phyloP scores from a whole-genome alignment of 23 tunicate genomes.

The Styela clava region DNA sequence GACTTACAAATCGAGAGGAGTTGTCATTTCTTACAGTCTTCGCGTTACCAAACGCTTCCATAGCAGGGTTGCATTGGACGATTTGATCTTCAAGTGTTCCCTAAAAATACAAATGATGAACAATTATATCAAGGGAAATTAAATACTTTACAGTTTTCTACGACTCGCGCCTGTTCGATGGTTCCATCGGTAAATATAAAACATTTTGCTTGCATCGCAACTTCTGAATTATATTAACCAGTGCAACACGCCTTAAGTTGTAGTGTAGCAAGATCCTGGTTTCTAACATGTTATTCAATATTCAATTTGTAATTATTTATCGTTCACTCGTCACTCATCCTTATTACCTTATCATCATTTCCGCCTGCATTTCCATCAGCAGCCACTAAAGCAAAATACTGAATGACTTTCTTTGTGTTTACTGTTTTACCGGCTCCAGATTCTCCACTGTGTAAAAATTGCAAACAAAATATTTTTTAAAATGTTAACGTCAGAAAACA shows the following conservation, averaged over 20 bases:
- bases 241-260: too few species aligned
- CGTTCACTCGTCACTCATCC: too few species aligned
- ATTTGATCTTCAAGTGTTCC: constrained; percentile 97
- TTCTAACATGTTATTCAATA: too few species aligned
- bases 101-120: constrained; percentile 1
- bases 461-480: too few species aligned
- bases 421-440: constrained; percentile 99
- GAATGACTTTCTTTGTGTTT: constrained; percentile 97
- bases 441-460: constrained; percentile 73
- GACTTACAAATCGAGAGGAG: constrained; percentile 92
- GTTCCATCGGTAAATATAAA: too few species aligned
- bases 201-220: too few species aligned
- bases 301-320: too few species aligned
- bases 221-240: too few species aligned
- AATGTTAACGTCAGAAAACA: not conserved
- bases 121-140: too few species aligned
- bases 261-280: too few species aligned
- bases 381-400: constrained; percentile 96
- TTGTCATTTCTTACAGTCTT: constrained; percentile 93
- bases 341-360: constrained; percentile 24
- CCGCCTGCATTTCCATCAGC: constrained; percentile 63
- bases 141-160: too few species aligned
- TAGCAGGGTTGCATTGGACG: constrained; percentile 92
- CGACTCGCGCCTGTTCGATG: too few species aligned
- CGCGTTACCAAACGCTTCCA: constrained; percentile 97